These are phyloP conservation scores for Hippocampus barbouri DNA, from an alignment of 2,113 vertebrate species.

Conservation along the genomic window DNA sequence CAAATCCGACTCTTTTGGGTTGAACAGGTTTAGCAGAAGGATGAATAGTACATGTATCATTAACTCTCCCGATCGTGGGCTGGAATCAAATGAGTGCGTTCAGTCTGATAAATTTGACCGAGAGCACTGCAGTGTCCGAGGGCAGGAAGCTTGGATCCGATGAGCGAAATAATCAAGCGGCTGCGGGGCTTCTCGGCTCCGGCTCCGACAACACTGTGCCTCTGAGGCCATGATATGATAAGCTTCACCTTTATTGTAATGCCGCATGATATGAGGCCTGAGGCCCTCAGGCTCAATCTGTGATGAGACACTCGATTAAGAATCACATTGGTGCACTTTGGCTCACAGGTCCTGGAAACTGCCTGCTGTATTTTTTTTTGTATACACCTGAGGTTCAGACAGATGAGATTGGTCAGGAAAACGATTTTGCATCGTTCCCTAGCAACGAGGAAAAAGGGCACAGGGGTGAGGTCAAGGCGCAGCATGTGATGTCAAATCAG, in stretches of 20 bases:
- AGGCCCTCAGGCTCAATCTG: constrained; percentile 29
- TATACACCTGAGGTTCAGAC: constrained; percentile 9
- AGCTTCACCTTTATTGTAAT: constrained; percentile 56
- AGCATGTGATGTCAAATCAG: constrained; percentile 1
- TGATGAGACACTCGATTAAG: constrained; percentile 34
- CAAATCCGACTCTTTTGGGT: constrained; percentile 19
- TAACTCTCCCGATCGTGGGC: not conserved
- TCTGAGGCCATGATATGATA: constrained; percentile 36
- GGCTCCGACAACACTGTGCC: constrained; percentile 32
- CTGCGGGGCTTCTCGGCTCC: constrained; percentile 36
- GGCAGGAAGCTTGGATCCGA: constrained; percentile 34
- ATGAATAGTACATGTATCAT: not conserved
- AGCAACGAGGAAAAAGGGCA: constrained; percentile 39
- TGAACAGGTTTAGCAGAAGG: too few relatives aligned
- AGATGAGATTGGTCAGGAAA: constrained; percentile 16
- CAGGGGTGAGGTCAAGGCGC: constrained; percentile 1
- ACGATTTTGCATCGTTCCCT: constrained; percentile 34
- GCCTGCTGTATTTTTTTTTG: constrained; percentile 20
- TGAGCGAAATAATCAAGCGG: constrained; percentile 50
- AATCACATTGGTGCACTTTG: constrained; percentile 20
- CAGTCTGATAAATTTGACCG: constrained; percentile 33
- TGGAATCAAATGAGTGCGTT: constrained; percentile 20
- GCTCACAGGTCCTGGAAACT: constrained; percentile 9
- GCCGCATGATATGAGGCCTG: constrained; percentile 36
- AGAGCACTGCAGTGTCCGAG: constrained; percentile 39